A percentile compares a stretch with the other conserved stretches of the same genome.
phyloP scores from a whole-genome alignment of 2,797 vertebrate species.

The Gobio occitaniae region DNA sequence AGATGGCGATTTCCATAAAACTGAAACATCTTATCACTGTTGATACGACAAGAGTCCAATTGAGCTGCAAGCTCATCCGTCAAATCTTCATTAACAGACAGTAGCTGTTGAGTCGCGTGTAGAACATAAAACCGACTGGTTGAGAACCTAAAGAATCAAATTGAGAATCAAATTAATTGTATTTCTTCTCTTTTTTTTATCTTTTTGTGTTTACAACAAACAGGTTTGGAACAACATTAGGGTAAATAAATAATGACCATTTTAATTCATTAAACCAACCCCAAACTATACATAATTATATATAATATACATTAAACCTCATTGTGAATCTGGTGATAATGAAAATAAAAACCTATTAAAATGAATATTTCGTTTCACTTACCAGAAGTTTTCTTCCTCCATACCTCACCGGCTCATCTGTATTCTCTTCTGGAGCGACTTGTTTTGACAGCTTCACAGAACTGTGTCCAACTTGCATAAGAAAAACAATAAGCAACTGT shows the following conservation, averaged over 20 bases:
- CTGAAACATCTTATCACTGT: no score
- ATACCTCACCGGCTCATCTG: conserved; percentile 2
- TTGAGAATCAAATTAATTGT: not conserved
- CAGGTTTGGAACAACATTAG: not conserved
- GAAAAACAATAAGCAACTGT: conserved; percentile 9
- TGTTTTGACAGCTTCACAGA: not conserved
- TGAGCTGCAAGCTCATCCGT: no score
- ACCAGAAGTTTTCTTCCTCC: not conserved
- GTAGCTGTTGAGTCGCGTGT: no score
- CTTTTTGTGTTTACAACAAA: not conserved
- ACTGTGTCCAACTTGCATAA: not conserved
- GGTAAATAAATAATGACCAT: not conserved
- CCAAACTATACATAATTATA: not conserved
- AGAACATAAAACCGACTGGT: no score
- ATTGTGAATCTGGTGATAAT: not conserved
- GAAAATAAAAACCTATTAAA: not conserved
- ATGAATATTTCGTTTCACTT: not conserved
- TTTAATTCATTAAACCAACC: not conserved
- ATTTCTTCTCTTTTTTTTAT: not conserved
- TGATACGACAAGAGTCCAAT: not conserved
- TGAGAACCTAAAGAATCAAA: no score
- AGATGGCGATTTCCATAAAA: no score
- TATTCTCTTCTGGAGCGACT: not conserved
- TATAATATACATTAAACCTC: not conserved
- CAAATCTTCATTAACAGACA: no score